Evolutionary conservation across 2,888 invertebrate species (phyloP).

Genomic region (Drosophila emarginata): DNA sequence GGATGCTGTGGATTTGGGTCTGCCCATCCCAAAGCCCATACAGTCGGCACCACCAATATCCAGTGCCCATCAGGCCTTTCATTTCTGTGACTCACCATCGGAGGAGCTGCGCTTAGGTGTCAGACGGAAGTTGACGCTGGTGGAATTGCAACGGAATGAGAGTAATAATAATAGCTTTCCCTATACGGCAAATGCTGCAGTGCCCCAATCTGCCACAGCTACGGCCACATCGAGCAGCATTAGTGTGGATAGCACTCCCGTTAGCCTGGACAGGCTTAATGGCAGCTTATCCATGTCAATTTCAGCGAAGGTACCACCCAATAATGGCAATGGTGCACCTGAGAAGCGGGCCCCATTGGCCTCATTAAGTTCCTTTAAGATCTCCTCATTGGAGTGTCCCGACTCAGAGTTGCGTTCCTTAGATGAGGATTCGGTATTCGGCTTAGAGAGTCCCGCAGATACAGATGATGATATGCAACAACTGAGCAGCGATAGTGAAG

Average conservation of each 20-base stretch:
- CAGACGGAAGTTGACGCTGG: slow-evolving; percentile 77
- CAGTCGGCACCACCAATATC: slow-evolving; percentile 58
- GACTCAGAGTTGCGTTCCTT: slow-evolving; percentile 89
- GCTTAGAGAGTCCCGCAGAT: slow-evolving; percentile 86
- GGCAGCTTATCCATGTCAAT: slow-evolving; percentile 69
- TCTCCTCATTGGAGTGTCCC: slow-evolving; percentile 86
- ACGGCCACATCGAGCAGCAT: slow-evolving; percentile 76
- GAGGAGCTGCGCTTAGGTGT: slow-evolving; percentile 80
- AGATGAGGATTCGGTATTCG: slow-evolving; percentile 92
- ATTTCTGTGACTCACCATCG: slow-evolving; percentile 73
- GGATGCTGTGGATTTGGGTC: slow-evolving; percentile 39
- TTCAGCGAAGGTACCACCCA: slow-evolving; percentile 77
- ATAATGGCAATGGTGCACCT: slow-evolving; percentile 77
- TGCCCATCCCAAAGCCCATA: slow-evolving; percentile 51
- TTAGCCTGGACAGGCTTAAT: slow-evolving; percentile 75
- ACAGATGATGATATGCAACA: slow-evolving; percentile 93
- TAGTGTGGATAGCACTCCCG: slow-evolving; percentile 77
- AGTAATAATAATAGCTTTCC: slow-evolving; percentile 78
- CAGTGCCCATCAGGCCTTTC: slow-evolving; percentile 63
- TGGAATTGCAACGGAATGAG: slow-evolving; percentile 74
- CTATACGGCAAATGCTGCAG: slow-evolving; percentile 61
- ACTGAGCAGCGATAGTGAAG: slow-evolving; percentile 92
- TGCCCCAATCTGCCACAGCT: slow-evolving; percentile 75
- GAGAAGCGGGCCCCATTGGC: slow-evolving; percentile 88
- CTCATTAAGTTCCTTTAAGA: slow-evolving; percentile 90